phyloP scores from a whole-genome alignment of 2,888 invertebrate species.

The Andrena dorsata region DNA sequence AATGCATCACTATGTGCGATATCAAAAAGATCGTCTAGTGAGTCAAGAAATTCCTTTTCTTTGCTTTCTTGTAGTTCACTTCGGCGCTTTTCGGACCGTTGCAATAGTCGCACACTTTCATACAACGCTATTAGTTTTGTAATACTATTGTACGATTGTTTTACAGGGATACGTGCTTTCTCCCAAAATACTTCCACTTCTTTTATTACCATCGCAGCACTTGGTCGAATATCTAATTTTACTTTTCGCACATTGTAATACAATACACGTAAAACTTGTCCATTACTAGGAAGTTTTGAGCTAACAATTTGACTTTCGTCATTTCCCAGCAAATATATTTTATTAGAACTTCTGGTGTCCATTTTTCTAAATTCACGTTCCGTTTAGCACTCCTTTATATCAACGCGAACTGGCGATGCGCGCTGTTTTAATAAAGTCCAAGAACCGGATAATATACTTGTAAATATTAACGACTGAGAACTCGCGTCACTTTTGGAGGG shows the following conservation, averaged over 20 bases:
- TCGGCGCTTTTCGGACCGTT: background rate
- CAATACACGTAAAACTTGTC: slow-evolving; percentile 16
- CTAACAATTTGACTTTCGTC: slow-evolving; percentile 15
- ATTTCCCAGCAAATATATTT: slow-evolving; percentile 1
- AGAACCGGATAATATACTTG: too few species aligned
- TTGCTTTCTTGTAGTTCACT: background rate
- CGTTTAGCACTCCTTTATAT: too few species aligned
- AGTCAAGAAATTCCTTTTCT: slow-evolving; percentile 4
- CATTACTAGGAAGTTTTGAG: slow-evolving; percentile 6
- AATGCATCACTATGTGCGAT: slow-evolving; percentile 3
- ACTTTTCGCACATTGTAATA: slow-evolving; percentile 23
- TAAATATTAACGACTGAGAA: too few species aligned
- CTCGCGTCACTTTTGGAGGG: too few species aligned
- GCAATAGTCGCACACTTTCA: background rate
- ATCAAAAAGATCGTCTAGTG: slow-evolving; percentile 8
- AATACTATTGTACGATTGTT: background rate
- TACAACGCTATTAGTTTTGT: background rate
- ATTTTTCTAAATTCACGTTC: background rate
- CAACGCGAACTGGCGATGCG: too few species aligned
- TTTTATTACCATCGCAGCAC: too few species aligned
- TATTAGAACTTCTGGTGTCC: background rate
- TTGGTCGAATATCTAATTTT: background rate
- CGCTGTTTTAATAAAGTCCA: too few species aligned
- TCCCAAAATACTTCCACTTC: slow-evolving; percentile 10
- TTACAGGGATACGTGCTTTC: background rate